These are phyloP conservation scores for Mnemiopsis leidyi DNA, from an alignment of 37 sponge, comb jelly and placozoan genomes.

Conservation along the genomic window DNA sequence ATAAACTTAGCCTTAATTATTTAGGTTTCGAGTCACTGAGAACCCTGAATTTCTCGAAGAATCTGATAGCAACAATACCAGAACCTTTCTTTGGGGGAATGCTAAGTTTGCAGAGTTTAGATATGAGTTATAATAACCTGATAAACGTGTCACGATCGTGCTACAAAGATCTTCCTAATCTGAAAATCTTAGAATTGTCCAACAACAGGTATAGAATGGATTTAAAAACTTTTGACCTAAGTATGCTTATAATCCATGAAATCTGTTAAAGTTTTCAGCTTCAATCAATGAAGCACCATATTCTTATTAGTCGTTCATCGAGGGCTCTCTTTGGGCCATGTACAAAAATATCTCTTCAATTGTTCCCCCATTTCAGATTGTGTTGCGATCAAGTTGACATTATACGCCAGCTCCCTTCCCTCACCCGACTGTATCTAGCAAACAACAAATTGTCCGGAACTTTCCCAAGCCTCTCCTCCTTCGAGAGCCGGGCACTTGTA, in stretches of 20 bases:
- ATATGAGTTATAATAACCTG: background rate
- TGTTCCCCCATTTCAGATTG: background rate
- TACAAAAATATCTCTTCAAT: no score
- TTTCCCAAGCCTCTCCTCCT: background rate
- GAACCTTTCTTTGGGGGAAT: background rate
- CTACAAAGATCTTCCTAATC: background rate
- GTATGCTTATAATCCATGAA: no score
- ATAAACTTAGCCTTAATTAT: background rate
- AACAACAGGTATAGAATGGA: constrained; percentile 39
- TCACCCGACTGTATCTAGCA: background rate
- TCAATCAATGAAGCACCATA: no score
- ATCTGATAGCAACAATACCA: constrained; percentile 1
- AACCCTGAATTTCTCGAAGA: background rate
- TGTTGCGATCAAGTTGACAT: background rate
- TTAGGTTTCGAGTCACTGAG: background rate
- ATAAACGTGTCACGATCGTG: background rate
- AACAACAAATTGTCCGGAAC: constrained; percentile 21
- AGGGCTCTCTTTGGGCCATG: no score
- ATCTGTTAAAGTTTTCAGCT: no score
- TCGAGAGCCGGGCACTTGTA: background rate
- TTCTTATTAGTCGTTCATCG: no score
- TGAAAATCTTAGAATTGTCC: background rate
- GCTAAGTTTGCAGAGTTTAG: background rate
- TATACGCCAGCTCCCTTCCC: background rate
- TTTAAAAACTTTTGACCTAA: no score